These are phyloP conservation scores for Caenorhabditis sp. DNA, from an alignment of 2,888 invertebrate genomes.

Conservation along the genomic window DNA sequence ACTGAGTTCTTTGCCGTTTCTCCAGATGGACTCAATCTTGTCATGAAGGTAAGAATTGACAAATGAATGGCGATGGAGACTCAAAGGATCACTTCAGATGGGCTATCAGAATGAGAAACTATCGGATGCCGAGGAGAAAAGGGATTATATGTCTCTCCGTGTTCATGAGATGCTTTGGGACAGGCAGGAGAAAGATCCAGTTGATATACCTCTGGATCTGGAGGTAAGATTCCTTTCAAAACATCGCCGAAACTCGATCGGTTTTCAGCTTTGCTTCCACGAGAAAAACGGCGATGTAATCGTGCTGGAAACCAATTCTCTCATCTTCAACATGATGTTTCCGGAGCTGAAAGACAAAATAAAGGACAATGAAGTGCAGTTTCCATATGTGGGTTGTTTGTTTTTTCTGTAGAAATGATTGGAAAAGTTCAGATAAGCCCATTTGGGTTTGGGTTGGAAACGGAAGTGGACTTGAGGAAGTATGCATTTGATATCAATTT, in stretches of 20 bases:
- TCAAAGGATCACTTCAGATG: no score
- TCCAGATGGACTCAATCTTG: constrained; percentile 47
- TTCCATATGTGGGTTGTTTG: neutral
- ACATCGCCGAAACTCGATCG: no score
- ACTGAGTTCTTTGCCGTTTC: constrained; percentile 29
- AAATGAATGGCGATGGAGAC: no score
- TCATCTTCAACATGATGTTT: constrained; percentile 21
- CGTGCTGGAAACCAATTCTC: neutral
- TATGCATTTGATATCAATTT: neutral
- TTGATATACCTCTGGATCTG: constrained; percentile 46
- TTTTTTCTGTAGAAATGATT: no score
- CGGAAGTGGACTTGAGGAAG: neutral
- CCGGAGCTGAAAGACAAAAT: neutral
- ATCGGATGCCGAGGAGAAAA: constrained; percentile 4
- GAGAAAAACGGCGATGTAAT: neutral
- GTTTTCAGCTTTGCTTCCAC: constrained; percentile 2
- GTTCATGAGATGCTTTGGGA: constrained; percentile 12
- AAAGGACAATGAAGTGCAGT: neutral
- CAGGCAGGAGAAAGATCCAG: constrained; percentile 19
- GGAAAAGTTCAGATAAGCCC: neutral
- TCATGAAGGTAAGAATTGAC: constrained; percentile 34
- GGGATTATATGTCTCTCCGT: constrained; percentile 16
- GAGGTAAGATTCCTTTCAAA: no score
- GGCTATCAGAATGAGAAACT: constrained; percentile 4
- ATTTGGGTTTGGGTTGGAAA: neutral